These are phyloP conservation scores for Drosophila sp. DNA, from an alignment of 1,140 invertebrate genomes.

Conservation along the genomic window DNA sequence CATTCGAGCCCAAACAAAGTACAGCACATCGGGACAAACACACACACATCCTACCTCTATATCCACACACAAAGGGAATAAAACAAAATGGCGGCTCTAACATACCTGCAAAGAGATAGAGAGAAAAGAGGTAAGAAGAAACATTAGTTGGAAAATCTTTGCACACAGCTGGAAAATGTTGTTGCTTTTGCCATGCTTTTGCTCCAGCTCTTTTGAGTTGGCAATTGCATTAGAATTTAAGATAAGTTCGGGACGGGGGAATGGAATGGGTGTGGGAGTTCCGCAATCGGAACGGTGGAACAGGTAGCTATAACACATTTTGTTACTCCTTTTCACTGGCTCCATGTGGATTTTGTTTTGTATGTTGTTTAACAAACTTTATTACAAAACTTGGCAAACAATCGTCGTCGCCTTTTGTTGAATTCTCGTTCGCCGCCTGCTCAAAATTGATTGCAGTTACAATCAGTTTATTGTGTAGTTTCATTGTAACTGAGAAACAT, in stretches of 20 bases:
- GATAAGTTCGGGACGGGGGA: constrained; percentile 59
- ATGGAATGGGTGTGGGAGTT: background rate
- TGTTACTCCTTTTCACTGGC: constrained; percentile 23
- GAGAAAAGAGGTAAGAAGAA: constrained; percentile 40
- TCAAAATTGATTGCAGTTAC: constrained; percentile 68
- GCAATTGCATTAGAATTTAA: constrained; percentile 78
- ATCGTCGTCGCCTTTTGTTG: constrained; percentile 70
- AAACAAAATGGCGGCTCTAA: constrained; percentile 63
- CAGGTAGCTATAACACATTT: constrained; percentile 18
- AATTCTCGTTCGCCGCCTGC: constrained; percentile 41
- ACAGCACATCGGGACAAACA: constrained; percentile 16
- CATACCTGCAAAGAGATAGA: constrained; percentile 61
- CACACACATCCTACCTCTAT: constrained; percentile 1
- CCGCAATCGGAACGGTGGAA: constrained; percentile 20
- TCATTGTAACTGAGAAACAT: constrained; percentile 17
- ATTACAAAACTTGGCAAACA: constrained; percentile 78
- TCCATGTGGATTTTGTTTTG: constrained; percentile 26
- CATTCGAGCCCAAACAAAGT: constrained; percentile 3
- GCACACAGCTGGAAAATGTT: constrained; percentile 39
- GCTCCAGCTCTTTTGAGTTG: constrained; percentile 2
- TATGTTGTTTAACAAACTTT: constrained; percentile 75
- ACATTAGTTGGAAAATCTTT: constrained; percentile 67
- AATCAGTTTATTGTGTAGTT: constrained; percentile 68
- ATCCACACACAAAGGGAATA: constrained; percentile 1
- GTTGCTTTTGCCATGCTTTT: constrained; percentile 13